Evolutionary conservation across 1,140 invertebrate genomes (phyloP), one percentile per base, ranked within the genome.

Genomic region (Ostrea denselamellosa): DNA sequence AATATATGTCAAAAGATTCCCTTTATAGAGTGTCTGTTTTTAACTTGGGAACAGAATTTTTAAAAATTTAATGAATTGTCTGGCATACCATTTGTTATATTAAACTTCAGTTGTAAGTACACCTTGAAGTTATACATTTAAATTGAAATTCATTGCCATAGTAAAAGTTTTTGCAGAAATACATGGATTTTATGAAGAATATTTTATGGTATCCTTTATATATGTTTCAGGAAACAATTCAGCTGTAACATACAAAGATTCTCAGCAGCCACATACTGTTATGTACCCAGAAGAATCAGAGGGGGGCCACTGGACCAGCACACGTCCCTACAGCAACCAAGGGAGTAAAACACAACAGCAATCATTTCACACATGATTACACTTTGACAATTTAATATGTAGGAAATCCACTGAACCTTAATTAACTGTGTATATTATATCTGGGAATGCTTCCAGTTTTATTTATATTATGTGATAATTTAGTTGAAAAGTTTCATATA

Each of bases 331-430:
- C 68, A 77, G 68, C 68, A 77, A 28, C 14, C 4, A 12, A 8
- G 68, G 68, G 68, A 77, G 68, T 77, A 22, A 77, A 77, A 77
- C 68, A 34, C 68, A 77, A 77, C 68, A 77, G 68, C 68, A 77
- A 77, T 77, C 68, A 77, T 77, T 77, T 77, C 25, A 77, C 22
- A 77, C 68, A 28, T 77, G 68, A 77, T 77, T 34, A 34, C 22
- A 28, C 68, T 25, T 77, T 77, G 68, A 77, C 68, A 44, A 77
- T 77, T 77, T 77, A 44, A 44, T 44, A 25, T 25, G 14, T 17
- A 77, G 10, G 68, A 77, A 77, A 77, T 77, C 68, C 68, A 77
- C 25, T 28, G 68, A 77, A 77, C 22, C 68, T 77, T 44, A 5
- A 44, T 44, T 44, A 0, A 28, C 68, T 77, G 25, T 77, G 25